phyloP scores from a whole-genome alignment of 2,797 vertebrate species.

The Coracias cyanogaster region DNA sequence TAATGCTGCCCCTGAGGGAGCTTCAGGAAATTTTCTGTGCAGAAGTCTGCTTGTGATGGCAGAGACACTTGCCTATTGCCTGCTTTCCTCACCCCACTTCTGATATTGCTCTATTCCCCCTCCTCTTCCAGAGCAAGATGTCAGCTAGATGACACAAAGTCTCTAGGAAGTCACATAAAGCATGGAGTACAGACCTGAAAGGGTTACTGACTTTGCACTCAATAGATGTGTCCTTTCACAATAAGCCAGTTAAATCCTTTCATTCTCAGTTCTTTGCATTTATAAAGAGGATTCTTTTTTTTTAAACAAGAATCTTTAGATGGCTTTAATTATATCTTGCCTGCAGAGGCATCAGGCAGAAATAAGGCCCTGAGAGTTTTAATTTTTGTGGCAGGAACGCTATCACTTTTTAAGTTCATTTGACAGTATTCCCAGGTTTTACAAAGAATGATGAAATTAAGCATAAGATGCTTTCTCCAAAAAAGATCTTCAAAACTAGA shows the following conservation, averaged over 20 bases:
- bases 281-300: slow-evolving; percentile 10
- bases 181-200: neutral
- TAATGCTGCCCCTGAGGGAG: neutral
- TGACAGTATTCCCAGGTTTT: slow-evolving; percentile 25
- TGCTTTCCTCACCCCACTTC: neutral
- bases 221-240: slow-evolving; percentile 5
- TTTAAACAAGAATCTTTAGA: slow-evolving; percentile 32
- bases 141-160: neutral
- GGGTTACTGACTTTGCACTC: slow-evolving; percentile 11
- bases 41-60: neutral
- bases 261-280: slow-evolving; percentile 40
- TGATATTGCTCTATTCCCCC: neutral
- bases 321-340: slow-evolving; percentile 51
- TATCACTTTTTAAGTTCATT: neutral
- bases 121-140: neutral
- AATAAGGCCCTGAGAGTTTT: slow-evolving; percentile 14
- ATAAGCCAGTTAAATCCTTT: slow-evolving; percentile 40
- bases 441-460: neutral
- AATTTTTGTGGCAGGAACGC: neutral
- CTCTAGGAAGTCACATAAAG: neutral
- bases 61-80: neutral
- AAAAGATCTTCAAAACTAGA: neutral
- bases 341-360: slow-evolving; percentile 1
- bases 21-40: neutral
- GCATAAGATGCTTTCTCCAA: neutral